Evolutionary conservation across 2,113 vertebrate species (phyloP).

Genomic region (Columba livia): DNA sequence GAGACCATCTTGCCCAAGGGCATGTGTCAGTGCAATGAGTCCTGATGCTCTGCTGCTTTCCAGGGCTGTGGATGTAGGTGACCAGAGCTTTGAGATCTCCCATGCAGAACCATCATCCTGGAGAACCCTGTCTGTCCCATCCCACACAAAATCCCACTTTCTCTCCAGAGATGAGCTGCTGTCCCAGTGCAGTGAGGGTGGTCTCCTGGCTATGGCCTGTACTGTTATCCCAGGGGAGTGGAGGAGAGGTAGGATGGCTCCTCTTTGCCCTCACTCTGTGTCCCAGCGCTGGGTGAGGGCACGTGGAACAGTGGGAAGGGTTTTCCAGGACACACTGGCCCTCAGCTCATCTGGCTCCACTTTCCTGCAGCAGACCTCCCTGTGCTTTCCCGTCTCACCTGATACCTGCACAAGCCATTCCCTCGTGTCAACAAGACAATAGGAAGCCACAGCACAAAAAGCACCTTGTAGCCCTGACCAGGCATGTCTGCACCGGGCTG

Average conservation of each 20-base stretch:
- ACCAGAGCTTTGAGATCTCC: neutral
- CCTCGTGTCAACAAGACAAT: neutral
- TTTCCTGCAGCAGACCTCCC: neutral
- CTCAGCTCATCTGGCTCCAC: fast-evolving
- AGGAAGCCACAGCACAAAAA: neutral
- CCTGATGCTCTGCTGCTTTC: neutral
- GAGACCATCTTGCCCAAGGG: fast-evolving
- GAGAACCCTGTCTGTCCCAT: neutral
- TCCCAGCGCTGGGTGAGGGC: neutral
- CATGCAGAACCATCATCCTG: neutral
- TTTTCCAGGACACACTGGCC: neutral
- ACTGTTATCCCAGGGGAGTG: neutral
- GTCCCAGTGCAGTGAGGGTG: fast-evolving
- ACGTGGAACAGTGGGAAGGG: neutral
- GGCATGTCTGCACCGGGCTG: fast-evolving
- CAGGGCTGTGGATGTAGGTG: neutral
- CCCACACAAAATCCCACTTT: neutral
- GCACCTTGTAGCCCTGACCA: neutral
- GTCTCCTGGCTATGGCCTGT: neutral
- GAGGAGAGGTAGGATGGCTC: neutral
- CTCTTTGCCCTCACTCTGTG: neutral
- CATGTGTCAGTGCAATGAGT: fast-evolving
- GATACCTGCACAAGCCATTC: neutral
- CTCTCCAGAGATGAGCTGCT: neutral
- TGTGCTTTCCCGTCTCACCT: neutral